Evolutionary conservation across 2,888 invertebrate species (phyloP).

Genomic region (Oligia fasciuncula): DNA sequence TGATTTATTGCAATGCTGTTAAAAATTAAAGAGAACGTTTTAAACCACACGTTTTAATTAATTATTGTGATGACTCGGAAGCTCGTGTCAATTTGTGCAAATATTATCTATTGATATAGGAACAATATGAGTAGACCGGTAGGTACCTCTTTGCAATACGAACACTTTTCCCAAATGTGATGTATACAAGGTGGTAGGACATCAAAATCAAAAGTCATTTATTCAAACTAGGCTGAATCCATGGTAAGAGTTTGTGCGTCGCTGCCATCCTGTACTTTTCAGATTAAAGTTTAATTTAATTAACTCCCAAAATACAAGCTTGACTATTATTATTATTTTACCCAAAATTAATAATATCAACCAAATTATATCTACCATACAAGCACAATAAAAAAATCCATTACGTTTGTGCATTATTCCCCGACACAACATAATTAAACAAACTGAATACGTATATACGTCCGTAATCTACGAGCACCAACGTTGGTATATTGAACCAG

Average conservation of each 20-base stretch:
- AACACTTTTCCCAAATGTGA: background rate
- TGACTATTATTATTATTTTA: background rate
- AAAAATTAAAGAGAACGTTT: background rate
- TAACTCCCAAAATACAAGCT: too few relatives aligned
- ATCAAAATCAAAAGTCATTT: too few relatives aligned
- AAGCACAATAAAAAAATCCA: slow-evolving; percentile 16
- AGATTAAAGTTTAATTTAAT: too few relatives aligned
- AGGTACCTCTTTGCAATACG: background rate
- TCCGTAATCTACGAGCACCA: slow-evolving; percentile 23
- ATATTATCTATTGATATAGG: background rate
- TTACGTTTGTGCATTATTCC: slow-evolving; percentile 15
- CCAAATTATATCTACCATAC: background rate
- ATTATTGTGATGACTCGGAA: background rate
- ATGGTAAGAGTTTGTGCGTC: too few relatives aligned
- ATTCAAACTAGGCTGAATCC: too few relatives aligned
- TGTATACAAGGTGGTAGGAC: background rate
- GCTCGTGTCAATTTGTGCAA: background rate
- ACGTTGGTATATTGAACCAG: slow-evolving; percentile 41
- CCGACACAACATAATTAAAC: slow-evolving; percentile 31
- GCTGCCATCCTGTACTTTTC: background rate
- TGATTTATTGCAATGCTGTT: slow-evolving; percentile 16
- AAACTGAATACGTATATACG: slow-evolving; percentile 5
- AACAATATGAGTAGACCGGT: background rate
- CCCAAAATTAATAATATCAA: background rate
- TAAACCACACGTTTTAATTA: slow-evolving; percentile 18